Conservation (phyloP, 2,797 vertebrate species). For the Meda fulgida region DNA sequence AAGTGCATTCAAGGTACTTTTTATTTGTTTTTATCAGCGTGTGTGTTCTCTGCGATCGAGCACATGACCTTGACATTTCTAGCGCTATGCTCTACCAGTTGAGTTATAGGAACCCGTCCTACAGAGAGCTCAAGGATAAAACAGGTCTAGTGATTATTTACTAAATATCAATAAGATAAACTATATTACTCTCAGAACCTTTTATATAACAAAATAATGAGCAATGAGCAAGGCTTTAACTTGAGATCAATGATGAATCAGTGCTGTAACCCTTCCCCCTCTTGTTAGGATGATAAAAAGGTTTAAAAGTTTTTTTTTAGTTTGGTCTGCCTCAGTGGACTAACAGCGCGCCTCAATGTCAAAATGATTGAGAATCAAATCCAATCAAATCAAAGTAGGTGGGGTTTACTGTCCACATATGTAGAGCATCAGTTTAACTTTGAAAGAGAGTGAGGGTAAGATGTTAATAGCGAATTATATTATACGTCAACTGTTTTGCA, state of each 20-base stretch:
- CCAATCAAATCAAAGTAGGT: not conserved
- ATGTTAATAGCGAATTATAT: too few relatives aligned
- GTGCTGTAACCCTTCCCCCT: too few relatives aligned
- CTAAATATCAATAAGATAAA: not conserved
- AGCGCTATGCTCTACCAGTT: not conserved
- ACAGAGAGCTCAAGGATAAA: not conserved
- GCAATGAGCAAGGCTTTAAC: not conserved
- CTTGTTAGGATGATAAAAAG: too few relatives aligned
- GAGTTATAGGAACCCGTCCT: not conserved
- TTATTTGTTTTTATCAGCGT: not conserved
- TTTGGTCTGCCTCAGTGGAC: too few relatives aligned
- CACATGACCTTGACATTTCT: constrained; percentile 39
- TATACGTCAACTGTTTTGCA: too few relatives aligned
- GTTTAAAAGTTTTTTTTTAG: too few relatives aligned
- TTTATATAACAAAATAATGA: not conserved
- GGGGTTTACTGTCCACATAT: too few relatives aligned
- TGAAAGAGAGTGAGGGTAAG: too few relatives aligned
- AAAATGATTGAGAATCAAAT: too few relatives aligned
- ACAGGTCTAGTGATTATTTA: not conserved
- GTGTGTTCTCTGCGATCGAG: constrained; percentile 9
- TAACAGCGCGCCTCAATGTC: too few relatives aligned
- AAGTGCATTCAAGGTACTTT: constrained; percentile 8
- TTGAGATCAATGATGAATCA: not conserved
- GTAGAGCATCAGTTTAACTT: too few relatives aligned
- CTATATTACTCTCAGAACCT: not conserved